These are phyloP conservation scores for Sebastes minor DNA, from an alignment of 2,797 vertebrate genomes.

Conservation along the genomic window DNA sequence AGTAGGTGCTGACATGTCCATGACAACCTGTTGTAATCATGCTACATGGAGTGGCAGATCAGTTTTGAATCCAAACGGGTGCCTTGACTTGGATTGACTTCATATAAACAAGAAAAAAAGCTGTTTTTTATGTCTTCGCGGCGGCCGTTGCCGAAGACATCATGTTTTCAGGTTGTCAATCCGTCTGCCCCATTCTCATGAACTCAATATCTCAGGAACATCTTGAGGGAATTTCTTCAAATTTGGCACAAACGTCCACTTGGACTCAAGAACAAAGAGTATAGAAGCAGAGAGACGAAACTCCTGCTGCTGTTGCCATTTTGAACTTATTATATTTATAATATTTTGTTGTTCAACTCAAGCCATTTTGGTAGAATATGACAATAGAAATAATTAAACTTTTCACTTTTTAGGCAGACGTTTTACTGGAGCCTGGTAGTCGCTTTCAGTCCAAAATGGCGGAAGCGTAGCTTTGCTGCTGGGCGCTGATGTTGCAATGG, in stretches of 20 bases:
- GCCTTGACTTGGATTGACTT: neutral
- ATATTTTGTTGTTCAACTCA: no score
- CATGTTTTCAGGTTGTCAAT: neutral
- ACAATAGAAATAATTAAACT: no score
- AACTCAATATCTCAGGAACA: neutral
- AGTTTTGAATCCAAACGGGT: neutral
- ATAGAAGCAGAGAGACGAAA: neutral
- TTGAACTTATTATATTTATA: no score
- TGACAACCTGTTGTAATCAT: neutral
- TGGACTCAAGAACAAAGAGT: no score
- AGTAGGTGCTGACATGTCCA: conserved; percentile 7
- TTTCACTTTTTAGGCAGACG: no score
- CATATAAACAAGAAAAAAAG: neutral
- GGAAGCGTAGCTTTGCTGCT: no score
- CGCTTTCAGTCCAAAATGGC: no score
- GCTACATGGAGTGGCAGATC: neutral
- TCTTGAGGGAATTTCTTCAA: no score
- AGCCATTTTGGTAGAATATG: no score
- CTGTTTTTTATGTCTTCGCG: neutral
- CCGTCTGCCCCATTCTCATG: neutral
- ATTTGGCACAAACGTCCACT: no score
- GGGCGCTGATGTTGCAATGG: no score
- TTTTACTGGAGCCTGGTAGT: no score
- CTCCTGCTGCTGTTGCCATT: neutral
- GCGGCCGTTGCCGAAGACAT: neutral